phyloP scores from a whole-genome alignment of 2,113 vertebrate species.

The Triplophysa tibetana region DNA sequence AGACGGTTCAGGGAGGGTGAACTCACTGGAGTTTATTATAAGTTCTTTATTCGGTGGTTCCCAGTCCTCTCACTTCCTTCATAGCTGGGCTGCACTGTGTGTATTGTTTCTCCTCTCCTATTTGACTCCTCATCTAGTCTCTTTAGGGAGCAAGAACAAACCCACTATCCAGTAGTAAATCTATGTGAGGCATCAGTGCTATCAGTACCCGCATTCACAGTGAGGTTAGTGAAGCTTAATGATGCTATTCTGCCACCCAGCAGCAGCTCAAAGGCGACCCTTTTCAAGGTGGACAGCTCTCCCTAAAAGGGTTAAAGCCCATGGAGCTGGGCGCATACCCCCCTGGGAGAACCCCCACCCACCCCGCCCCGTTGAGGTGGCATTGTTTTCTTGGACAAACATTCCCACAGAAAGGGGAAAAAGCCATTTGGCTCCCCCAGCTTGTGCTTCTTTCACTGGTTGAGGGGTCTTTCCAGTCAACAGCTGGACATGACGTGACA shows the following conservation, averaged over 20 bases:
- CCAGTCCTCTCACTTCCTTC: constrained; percentile 24
- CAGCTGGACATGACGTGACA: constrained; percentile 96
- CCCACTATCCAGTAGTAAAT: constrained; percentile 40
- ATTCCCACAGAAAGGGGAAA: constrained; percentile 85
- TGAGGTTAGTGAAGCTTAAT: constrained; percentile 64
- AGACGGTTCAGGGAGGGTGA: constrained; percentile 15
- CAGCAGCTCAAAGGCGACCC: constrained; percentile 52
- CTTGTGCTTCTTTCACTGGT: constrained; percentile 55
- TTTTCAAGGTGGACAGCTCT: constrained; percentile 59
- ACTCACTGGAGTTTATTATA: constrained; percentile 41
- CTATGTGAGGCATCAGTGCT: constrained; percentile 39
- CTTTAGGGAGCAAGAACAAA: constrained; percentile 16
- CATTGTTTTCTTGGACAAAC: constrained; percentile 82
- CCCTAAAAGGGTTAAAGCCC: constrained; percentile 61
- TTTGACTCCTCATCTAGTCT: constrained; percentile 22
- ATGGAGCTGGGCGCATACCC: constrained; percentile 53
- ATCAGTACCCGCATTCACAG: constrained; percentile 52
- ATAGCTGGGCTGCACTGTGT: background rate
- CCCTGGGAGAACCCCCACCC: constrained; percentile 44
- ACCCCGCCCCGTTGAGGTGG: constrained; percentile 50
- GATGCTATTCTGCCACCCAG: constrained; percentile 60
- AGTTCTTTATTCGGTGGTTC: constrained; percentile 42
- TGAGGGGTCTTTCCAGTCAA: constrained; percentile 84
- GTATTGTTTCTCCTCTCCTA: constrained; percentile 27
- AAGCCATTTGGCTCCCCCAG: constrained; percentile 82